Conservation (phyloP, 2,797 vertebrate genomes). For the Catharus ustulatus region DNA sequence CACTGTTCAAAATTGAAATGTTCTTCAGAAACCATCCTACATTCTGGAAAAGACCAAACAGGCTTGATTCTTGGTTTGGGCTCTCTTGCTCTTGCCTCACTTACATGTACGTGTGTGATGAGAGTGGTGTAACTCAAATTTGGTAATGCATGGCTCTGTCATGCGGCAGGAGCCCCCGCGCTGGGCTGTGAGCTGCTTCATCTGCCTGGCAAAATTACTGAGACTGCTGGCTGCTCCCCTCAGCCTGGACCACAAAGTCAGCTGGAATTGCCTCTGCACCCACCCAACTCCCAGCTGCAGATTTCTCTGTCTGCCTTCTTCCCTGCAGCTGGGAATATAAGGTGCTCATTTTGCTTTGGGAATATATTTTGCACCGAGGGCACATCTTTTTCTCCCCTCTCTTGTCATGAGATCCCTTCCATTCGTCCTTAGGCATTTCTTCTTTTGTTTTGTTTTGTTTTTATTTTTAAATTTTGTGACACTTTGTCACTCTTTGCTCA, state of each 20-base stretch:
- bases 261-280: neutral
- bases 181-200: neutral
- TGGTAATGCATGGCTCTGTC: fast-evolving
- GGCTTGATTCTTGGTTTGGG: neutral
- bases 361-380: neutral
- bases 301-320: neutral
- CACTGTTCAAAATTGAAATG: neutral
- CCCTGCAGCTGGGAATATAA: neutral
- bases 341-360: neutral
- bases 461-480: neutral
- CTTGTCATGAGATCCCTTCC: neutral
- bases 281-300: neutral
- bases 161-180: fast-evolving
- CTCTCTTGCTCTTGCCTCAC: neutral
- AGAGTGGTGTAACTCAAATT: fast-evolving
- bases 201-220: neutral
- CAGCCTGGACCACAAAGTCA: neutral
- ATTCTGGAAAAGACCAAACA: neutral
- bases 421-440: neutral
- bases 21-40: neutral
- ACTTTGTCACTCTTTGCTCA: neutral
- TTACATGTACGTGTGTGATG: fast-evolving
- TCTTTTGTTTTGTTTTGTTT: neutral
- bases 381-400: neutral
- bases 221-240: neutral